Conservation (phyloP, 2,888 invertebrate species). For the Pristionchus arcanus region DNA sequence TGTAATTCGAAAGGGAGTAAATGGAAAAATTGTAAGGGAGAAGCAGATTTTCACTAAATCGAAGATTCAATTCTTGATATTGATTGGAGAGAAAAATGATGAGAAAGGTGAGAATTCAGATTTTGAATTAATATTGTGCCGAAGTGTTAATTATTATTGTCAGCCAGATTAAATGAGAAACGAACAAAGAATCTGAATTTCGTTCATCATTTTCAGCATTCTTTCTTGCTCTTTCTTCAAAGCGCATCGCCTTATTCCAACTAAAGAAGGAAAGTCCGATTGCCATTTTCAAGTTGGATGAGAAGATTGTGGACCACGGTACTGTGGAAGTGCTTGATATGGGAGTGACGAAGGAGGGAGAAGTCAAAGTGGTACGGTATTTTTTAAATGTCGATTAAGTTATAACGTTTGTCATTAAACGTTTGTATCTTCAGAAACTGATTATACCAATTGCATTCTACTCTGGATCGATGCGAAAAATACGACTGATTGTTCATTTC, state of each 20-base stretch:
- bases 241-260: background rate
- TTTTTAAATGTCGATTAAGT: background rate
- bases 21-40: background rate
- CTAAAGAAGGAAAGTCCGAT: background rate
- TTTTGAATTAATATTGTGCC: background rate
- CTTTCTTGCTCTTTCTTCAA: background rate
- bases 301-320: background rate
- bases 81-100: background rate
- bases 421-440: background rate
- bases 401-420: background rate
- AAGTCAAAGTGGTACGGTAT: slow-evolving; percentile 3
- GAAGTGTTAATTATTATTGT: no score
- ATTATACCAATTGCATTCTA: background rate
- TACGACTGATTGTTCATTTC: background rate
- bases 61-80: background rate
- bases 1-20: background rate
- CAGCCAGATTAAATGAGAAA: no score
- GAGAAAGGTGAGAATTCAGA: background rate
- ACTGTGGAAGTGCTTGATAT: background rate
- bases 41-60: background rate
- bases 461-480: background rate
- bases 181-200: no score
- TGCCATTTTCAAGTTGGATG: background rate
- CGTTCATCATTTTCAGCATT: background rate
- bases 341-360: background rate